Conservation (phyloP, 2,797 vertebrate species). For the Nannoperca australis region DNA sequence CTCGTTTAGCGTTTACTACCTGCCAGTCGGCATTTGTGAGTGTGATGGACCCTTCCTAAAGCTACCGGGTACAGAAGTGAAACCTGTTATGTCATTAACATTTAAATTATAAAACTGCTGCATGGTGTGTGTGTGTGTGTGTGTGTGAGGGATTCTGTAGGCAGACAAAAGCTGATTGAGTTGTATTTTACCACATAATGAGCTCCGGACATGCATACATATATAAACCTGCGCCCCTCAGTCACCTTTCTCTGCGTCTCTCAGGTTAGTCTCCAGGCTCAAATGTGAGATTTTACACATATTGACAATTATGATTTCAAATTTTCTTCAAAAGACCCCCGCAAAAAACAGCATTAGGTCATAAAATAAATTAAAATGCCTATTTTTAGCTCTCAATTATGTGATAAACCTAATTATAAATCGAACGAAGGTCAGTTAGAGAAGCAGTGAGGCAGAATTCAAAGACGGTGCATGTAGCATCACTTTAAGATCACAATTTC, state of each 20-base stretch:
- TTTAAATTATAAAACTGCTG: slow-evolving; percentile 64
- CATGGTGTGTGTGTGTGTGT: neutral
- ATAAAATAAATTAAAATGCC: slow-evolving; percentile 11
- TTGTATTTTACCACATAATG: slow-evolving; percentile 29
- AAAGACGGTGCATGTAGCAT: neutral
- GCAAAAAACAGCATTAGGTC: neutral
- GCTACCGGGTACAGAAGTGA: slow-evolving; percentile 41
- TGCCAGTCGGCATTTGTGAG: slow-evolving; percentile 66
- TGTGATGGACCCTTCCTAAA: slow-evolving; percentile 36
- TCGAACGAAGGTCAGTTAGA: slow-evolving; percentile 22
- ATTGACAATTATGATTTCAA: neutral
- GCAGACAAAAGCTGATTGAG: slow-evolving; percentile 52
- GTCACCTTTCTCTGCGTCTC: slow-evolving; percentile 1
- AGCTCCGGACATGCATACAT: slow-evolving; percentile 10
- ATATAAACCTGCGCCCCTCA: slow-evolving; percentile 9
- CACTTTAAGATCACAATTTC: neutral
- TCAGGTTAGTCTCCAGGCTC: neutral
- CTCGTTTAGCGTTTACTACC: slow-evolving; percentile 67
- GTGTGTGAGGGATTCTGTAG: slow-evolving; percentile 3
- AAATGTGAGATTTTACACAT: neutral
- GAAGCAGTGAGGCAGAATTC: neutral
- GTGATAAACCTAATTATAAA: neutral
- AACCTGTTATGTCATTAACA: slow-evolving; percentile 61
- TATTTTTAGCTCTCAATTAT: slow-evolving; percentile 39
- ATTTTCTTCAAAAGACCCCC: neutral